Conservation (phyloP, 2,888 invertebrate genomes). For the Eristalis tenax region DNA sequence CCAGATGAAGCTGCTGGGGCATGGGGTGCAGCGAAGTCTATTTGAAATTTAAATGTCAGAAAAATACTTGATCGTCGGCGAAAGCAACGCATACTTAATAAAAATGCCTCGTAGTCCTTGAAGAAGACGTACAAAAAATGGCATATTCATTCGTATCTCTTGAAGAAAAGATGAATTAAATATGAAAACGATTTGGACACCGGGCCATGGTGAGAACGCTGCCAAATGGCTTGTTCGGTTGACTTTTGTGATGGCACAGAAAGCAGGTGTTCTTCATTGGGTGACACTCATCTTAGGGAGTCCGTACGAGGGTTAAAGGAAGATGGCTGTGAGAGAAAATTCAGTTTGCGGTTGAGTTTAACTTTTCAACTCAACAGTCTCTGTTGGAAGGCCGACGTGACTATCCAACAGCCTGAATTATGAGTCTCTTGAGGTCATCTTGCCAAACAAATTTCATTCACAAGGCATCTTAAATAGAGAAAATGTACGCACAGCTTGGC, state of each 20-base stretch:
- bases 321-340: too few relatives aligned
- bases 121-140: background rate
- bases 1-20: background rate
- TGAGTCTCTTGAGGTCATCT: too few relatives aligned
- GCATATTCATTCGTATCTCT: background rate
- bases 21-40: background rate
- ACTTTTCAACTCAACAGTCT: too few relatives aligned
- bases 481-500: too few relatives aligned
- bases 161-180: background rate
- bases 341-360: too few relatives aligned
- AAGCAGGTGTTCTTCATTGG: background rate
- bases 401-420: too few relatives aligned
- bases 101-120: background rate
- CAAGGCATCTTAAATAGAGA: too few relatives aligned
- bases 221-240: background rate
- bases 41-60: slow-evolving; percentile 7
- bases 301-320: too few relatives aligned
- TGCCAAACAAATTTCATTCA: too few relatives aligned
- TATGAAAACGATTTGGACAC: background rate
- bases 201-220: background rate
- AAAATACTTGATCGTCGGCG: background rate
- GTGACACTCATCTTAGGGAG: background rate
- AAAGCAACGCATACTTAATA: background rate
- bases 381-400: too few relatives aligned
- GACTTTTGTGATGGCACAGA: background rate